A percentile compares a stretch with the other conserved stretches of the same genome.
Conservation (phyloP, 2,113 vertebrate genomes). For the Spilogale gracilis region DNA sequence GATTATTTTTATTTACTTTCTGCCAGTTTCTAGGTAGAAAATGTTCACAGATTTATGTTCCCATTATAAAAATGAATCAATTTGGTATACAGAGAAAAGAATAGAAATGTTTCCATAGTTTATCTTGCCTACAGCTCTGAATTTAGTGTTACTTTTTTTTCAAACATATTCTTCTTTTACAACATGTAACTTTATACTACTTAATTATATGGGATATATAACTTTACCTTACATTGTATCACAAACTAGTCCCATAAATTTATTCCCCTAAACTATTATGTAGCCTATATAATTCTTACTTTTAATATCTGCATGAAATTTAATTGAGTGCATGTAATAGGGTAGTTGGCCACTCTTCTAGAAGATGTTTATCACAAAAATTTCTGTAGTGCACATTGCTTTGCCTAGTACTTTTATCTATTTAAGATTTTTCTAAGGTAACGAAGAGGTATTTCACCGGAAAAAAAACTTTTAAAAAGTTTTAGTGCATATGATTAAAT, state of each 20-base stretch:
- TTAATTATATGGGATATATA: background rate
- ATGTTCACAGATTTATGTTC: background rate
- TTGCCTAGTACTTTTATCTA: background rate
- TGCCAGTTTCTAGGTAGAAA: background rate
- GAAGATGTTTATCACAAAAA: background rate
- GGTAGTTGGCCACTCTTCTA: background rate
- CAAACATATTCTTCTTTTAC: background rate
- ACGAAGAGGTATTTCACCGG: background rate
- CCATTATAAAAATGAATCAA: background rate
- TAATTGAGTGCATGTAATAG: background rate
- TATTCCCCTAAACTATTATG: background rate
- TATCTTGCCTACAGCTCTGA: background rate
- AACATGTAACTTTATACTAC: background rate
- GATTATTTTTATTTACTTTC: background rate
- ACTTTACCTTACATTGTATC: background rate
- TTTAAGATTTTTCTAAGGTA: background rate
- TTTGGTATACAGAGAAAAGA: background rate
- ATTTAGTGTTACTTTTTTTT: background rate
- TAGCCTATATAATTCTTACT: background rate
- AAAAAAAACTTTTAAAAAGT: background rate
- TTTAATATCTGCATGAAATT: slow-evolving; percentile 13
- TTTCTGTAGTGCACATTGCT: background rate
- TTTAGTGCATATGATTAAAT: background rate
- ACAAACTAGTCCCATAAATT: background rate
- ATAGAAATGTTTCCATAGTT: background rate